Conservation (phyloP, 2,888 invertebrate species). For the Ellobium chinense region DNA sequence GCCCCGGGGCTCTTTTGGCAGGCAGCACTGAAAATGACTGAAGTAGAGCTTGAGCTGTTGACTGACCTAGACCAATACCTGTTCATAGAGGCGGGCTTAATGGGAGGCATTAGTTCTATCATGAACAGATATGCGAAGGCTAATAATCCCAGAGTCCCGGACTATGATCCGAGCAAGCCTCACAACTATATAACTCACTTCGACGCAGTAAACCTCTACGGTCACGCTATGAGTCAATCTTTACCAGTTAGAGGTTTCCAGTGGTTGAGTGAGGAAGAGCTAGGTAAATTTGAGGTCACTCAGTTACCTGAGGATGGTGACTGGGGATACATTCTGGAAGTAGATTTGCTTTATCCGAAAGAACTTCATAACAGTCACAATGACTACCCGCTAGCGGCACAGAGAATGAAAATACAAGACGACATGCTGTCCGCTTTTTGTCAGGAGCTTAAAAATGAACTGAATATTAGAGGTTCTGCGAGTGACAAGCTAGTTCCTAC, state of each 20-base stretch:
- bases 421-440: neutral
- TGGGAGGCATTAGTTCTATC: neutral
- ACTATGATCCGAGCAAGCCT: neutral
- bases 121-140: slow-evolving; percentile 7
- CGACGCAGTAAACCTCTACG: slow-evolving; percentile 8
- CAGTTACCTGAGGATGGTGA: neutral
- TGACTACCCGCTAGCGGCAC: neutral
- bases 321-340: neutral
- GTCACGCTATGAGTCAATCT: neutral
- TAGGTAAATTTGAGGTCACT: no score
- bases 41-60: neutral
- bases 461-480: neutral
- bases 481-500: slow-evolving; percentile 14
- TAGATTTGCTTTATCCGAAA: neutral
- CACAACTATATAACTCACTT: neutral
- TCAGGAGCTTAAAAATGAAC: neutral
- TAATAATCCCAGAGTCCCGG: neutral
- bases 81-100: slow-evolving; percentile 30
- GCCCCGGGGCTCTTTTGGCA: neutral
- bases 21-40: neutral
- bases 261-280: no score
- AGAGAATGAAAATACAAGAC: neutral
- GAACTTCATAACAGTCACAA: neutral
- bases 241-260: neutral
- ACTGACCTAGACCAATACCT: neutral